phyloP scores from a whole-genome alignment of 2,888 invertebrate genomes.

The Ochlodes sylvanus region DNA sequence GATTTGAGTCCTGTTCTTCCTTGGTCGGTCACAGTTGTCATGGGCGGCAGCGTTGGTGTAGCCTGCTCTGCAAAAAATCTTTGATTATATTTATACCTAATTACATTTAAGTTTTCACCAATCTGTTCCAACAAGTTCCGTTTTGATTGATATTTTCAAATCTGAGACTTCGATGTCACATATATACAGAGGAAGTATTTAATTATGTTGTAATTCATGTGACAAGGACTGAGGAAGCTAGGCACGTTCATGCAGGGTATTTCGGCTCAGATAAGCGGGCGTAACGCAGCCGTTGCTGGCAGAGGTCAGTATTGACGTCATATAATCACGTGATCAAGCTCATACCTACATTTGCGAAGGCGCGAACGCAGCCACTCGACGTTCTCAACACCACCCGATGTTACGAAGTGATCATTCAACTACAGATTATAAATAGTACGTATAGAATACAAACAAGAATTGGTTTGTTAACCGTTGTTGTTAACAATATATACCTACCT shows the following conservation, averaged over 20 bases:
- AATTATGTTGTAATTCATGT: constrained; percentile 31
- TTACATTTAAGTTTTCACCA: too few relatives aligned
- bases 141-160: not conserved
- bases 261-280: constrained; percentile 75
- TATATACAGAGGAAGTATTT: constrained; percentile 17
- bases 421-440: too few relatives aligned
- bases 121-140: too few relatives aligned
- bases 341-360: constrained; percentile 57
- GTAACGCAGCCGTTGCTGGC: constrained; percentile 71
- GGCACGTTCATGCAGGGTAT: constrained; percentile 64
- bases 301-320: constrained; percentile 91
- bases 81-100: too few relatives aligned
- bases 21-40: too few relatives aligned
- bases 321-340: constrained; percentile 86
- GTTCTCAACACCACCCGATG: not conserved
- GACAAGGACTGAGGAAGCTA: constrained; percentile 44
- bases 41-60: too few relatives aligned
- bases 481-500: not conserved
- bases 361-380: constrained; percentile 43
- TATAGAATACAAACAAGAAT: too few relatives aligned
- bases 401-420: not conserved
- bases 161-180: not conserved
- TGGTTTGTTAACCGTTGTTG: not conserved
- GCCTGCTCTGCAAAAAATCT: too few relatives aligned
- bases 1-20: too few relatives aligned